Base-by-base conservation (phyloP, 2,797 vertebrate genomes). In the Eutrigla gurnardus region DNA sequence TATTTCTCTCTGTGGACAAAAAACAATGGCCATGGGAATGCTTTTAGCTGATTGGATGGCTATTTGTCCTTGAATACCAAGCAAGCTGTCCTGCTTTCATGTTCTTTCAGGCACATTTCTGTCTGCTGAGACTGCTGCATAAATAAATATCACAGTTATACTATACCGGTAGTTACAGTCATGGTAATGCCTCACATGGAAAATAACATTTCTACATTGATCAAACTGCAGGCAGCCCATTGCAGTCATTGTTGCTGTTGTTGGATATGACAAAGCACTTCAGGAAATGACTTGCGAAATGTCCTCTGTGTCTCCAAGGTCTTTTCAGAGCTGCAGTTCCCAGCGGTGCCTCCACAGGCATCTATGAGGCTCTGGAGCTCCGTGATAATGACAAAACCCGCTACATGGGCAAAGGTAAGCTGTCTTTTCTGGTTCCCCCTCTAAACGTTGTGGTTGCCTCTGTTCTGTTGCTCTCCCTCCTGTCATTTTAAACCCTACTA, bases 241-340 rank as follows among this genome's bases (percentile, higher is more conserved):
- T 74, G n/a, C 60, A 39, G 2, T 62, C 36, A n/a, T n/a, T 25
- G 25, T 25, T 25, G 25, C 25, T 25, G 25, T 68, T 54, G 36
- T 64, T 50, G 40, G 36, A 15, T 0, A 37, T 85, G 75, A 83
- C 72, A 11, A 47, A 33, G 70, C 60, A 67, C n/a, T 75, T 72
- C 2, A 57, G 39, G 4, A 70, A 73, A 61, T 73, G 42, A 70
- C 39, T 40, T 65, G 4, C 59, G 35, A 75, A 68, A 80, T 17
- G 3, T 85, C 69, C 45, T 81, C 11, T 86, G 45, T 86, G 43
- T 89, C 55, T 71, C n/a, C 74, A 96, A 94, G 98, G 98, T 93
- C 95, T 98, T 36, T 99, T 99, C 93, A 96, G 98, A 93, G 98
- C 98, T 17, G 98, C 98, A n/a, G 98, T 99, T 68, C 98, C 98